Percentiles rank a stretch among this genome's conserved stretches.
These are phyloP conservation scores for Hofmannophila pseudospretella DNA, from an alignment of 2,888 invertebrate species.

Conservation along the genomic window DNA sequence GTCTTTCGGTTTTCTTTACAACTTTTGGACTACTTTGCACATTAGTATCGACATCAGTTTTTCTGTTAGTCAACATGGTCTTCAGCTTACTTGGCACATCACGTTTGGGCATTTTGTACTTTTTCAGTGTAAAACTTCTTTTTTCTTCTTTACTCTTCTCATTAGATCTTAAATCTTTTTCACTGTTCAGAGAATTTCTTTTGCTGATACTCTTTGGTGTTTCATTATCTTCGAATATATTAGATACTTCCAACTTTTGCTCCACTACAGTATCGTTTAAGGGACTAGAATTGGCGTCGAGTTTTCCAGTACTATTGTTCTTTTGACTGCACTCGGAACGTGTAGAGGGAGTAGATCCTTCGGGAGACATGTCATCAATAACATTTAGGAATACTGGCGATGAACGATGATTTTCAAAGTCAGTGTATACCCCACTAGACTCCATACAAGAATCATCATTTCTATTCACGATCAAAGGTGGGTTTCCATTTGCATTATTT, in stretches of 20 bases:
- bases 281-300: conserved; percentile 45
- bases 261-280: conserved; percentile 43
- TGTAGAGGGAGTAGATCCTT: conserved; percentile 77
- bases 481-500: conserved; percentile 74
- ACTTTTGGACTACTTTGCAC: conserved; percentile 79
- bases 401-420: conserved; percentile 83
- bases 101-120: conserved; percentile 87
- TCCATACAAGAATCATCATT: conserved; percentile 91
- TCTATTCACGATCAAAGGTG: conserved; percentile 74
- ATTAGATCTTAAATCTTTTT: conserved; percentile 48
- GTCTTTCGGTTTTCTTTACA: conserved; percentile 81
- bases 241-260: conserved; percentile 35
- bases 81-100: conserved; percentile 88
- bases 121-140: conserved; percentile 77
- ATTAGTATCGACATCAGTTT: conserved; percentile 69
- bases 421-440: conserved; percentile 92
- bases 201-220: conserved; percentile 62
- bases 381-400: conserved; percentile 74
- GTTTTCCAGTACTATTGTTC: conserved; percentile 50
- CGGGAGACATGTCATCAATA: conserved; percentile 84
- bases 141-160: conserved; percentile 75
- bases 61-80: conserved; percentile 80
- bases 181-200: conserved; percentile 64
- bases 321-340: conserved; percentile 73
- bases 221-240: conserved; percentile 42